phyloP scores from a whole-genome alignment of 92 coral and sea anemone species.

The Pocillopora grandis region DNA sequence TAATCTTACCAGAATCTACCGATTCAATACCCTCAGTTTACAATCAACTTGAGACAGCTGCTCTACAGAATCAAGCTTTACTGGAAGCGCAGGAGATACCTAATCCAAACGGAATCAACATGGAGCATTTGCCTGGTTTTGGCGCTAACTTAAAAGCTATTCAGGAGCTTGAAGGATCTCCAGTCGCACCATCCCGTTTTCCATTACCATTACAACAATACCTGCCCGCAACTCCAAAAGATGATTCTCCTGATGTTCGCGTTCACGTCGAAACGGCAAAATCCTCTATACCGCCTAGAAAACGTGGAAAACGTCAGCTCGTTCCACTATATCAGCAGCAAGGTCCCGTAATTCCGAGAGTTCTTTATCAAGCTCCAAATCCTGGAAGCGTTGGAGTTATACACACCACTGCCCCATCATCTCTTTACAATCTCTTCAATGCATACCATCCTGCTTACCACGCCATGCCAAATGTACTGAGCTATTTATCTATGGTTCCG shows the following conservation, averaged over 20 bases:
- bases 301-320: constrained; percentile 62
- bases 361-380: constrained; percentile 30
- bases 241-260: constrained; percentile 60
- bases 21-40: constrained; percentile 41
- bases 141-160: constrained; percentile 12
- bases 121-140: constrained; percentile 24
- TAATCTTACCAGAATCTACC: constrained; percentile 25
- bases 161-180: constrained; percentile 3
- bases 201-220: constrained; percentile 15
- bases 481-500: constrained; percentile 2
- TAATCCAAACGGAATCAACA: constrained; percentile 3
- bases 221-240: constrained; percentile 19
- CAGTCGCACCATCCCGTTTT: not conserved
- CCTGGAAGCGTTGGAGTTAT: not conserved
- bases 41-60: constrained; percentile 29
- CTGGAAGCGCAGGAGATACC: constrained; percentile 9
- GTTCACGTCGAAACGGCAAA: constrained; percentile 91
- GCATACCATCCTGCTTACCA: constrained; percentile 29
- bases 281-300: constrained; percentile 63
- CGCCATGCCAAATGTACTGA: not conserved
- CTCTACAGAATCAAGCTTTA: constrained; percentile 42
- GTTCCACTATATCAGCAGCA: constrained; percentile 59
- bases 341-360: constrained; percentile 33
- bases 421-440: constrained; percentile 33
- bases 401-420: constrained; percentile 21